Percentiles rank a stretch among this genome's conserved stretches.
phyloP scores from a whole-genome alignment of 2,113 vertebrate species.

The Benitochromis conjunctus region DNA sequence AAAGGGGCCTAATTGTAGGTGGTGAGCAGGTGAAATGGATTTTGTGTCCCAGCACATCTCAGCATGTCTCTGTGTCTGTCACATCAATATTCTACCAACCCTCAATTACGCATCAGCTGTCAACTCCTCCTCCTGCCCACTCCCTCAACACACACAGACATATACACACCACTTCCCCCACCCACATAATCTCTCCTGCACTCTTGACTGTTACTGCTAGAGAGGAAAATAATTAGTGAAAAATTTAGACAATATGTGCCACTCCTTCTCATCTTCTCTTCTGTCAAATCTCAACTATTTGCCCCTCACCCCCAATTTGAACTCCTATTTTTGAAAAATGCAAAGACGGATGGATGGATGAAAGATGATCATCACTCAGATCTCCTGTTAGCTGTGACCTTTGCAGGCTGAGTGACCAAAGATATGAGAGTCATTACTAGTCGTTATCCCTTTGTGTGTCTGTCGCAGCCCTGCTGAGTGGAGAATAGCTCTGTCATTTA shows the following conservation, averaged over 20 bases:
- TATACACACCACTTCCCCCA: background rate
- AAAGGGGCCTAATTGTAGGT: slow-evolving; percentile 51
- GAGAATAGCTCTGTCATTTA: slow-evolving; percentile 54
- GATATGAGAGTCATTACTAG: slow-evolving; percentile 56
- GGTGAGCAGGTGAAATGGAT: slow-evolving; percentile 48
- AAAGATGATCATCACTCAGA: slow-evolving; percentile 15
- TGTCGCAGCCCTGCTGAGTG: slow-evolving; percentile 44
- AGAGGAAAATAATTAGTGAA: slow-evolving; percentile 19
- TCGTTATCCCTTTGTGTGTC: slow-evolving; percentile 50
- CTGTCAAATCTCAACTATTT: background rate
- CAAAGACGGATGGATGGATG: slow-evolving; percentile 7
- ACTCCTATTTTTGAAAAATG: background rate
- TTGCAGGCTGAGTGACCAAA: slow-evolving; percentile 57
- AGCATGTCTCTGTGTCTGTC: slow-evolving; percentile 34
- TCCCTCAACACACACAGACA: background rate
- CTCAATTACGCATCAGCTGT: slow-evolving; percentile 58
- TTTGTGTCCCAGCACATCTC: slow-evolving; percentile 33
- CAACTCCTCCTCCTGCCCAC: background rate
- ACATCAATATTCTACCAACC: slow-evolving; percentile 56
- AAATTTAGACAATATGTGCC: background rate
- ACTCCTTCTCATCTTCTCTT: background rate
- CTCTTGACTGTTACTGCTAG: background rate
- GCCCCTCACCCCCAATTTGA: background rate
- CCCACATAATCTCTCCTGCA: background rate
- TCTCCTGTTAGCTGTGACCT: slow-evolving; percentile 60